A percentile compares a stretch with the other conserved stretches of the same genome.
phyloP scores from a whole-genome alignment of 2,797 vertebrate genomes.

The Australoheros facetus region DNA sequence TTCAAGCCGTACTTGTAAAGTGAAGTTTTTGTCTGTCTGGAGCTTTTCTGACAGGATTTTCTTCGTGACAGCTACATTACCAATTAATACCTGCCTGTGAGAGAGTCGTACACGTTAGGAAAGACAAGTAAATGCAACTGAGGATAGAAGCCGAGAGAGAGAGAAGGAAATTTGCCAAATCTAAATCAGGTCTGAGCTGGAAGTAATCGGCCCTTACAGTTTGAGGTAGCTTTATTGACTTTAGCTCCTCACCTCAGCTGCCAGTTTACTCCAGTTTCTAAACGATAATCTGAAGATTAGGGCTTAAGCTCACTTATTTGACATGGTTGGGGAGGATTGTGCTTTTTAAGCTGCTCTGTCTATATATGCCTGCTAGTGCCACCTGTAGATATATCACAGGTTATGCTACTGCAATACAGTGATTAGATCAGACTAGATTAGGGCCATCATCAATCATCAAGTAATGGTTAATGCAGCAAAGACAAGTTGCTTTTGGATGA shows the following conservation, averaged over 20 bases:
- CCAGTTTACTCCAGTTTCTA: not conserved
- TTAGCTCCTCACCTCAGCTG: not conserved
- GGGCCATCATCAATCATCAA: not conserved
- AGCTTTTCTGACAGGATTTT: slow-evolving; percentile 8
- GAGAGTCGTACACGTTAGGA: not conserved
- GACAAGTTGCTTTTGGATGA: not conserved
- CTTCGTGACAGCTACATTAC: slow-evolving; percentile 2
- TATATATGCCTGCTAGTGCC: not conserved
- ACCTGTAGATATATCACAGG: not conserved
- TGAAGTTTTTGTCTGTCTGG: not conserved
- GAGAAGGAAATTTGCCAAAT: not conserved
- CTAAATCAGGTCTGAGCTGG: slow-evolving; percentile 5
- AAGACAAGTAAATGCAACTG: not conserved
- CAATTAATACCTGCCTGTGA: not conserved
- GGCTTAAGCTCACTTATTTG: slow-evolving; percentile 2
- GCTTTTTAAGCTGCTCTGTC: not conserved
- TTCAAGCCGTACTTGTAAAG: not conserved
- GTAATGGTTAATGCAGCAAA: not conserved
- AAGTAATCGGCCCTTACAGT: not conserved
- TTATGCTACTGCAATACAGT: not conserved
- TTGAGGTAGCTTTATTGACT: not conserved
- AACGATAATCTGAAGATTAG: slow-evolving; percentile 15
- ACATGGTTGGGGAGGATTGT: not conserved
- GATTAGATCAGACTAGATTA: not conserved
- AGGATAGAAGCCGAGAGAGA: not conserved